Base-by-base conservation (phyloP, 30 jellyfish, hydroid and myxozoan species). In the Aurelia sp. region DNA sequence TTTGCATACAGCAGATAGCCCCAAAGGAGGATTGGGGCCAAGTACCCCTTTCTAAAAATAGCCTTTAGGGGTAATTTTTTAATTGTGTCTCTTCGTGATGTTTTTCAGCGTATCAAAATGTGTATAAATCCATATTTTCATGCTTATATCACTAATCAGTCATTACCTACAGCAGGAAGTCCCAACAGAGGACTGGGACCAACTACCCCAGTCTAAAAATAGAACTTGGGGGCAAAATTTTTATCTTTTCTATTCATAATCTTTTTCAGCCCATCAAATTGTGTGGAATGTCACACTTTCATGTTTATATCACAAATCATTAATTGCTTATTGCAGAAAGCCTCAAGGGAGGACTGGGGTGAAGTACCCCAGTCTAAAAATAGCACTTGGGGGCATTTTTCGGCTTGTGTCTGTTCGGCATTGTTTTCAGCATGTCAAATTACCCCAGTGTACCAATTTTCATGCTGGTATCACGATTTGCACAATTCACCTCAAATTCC, bases 381-480 rank as follows among this genome's bases (percentile, higher is more conserved):
- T 44, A 44, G 55, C 55, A 6, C 10, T 44, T 44, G 10, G 55
- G 55, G 13, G 55, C 15, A 44, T 6, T 44, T 44, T 44, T 44
- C 55, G 10, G 55, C 55, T 44, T 44, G 55, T 7, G 55, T 44
- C 55, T 44, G 55, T 44, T 44, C 10, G 16, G 65, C 44, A 51
- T 37, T 73, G 40, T 37, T 71, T 71, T 71, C 82, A 33, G 23
- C 82, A 3, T 3, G 16, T 51, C 65, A 71, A 71, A 71, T 13
- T 66, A 66, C 76, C 10, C 15, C 5, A 16, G 76, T 6, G 5
- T 11, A 1, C 17, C 8, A 66, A 13, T 66, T 66, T 19, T 66
- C 76, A 66, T 66, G 50, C 76, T 66, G 76, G 76, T 66, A 66
- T 66, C 76, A 66, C 15, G 22, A 3, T 33, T 66, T n/a, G 76